A percentile compares a stretch with the other conserved stretches of the same genome.
Conservation (phyloP, 2,888 invertebrate genomes). For the Eupithecia exiguata region DNA sequence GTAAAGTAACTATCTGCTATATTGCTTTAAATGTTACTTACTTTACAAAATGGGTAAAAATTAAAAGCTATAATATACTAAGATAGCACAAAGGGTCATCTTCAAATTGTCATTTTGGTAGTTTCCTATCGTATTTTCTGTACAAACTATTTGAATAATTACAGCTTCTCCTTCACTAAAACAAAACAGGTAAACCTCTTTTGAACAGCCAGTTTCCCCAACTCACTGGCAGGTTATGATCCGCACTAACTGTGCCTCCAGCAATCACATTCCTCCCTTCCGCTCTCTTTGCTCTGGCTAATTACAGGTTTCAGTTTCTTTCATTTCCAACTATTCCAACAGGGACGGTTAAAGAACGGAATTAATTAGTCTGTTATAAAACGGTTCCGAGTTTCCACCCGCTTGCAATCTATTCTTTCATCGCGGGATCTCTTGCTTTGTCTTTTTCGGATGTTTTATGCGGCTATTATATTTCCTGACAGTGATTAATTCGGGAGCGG, state of each 20-base stretch:
- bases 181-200: neutral
- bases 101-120: neutral
- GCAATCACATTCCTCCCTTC: constrained; percentile 3
- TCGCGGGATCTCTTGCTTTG: constrained; percentile 24
- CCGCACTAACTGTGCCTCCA: neutral
- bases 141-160: neutral
- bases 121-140: neutral
- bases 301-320: constrained; percentile 13
- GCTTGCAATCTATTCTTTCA: constrained; percentile 27
- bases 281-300: constrained; percentile 14
- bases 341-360: constrained; percentile 20
- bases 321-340: constrained; percentile 22
- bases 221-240: neutral
- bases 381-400: constrained; percentile 16
- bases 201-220: neutral
- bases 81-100: neutral
- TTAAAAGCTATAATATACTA: neutral
- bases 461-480: constrained; percentile 37
- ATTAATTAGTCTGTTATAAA: constrained; percentile 30
- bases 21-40: neutral
- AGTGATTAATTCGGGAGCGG: constrained; percentile 33
- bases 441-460: constrained; percentile 36
- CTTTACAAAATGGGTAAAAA: neutral
- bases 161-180: neutral
- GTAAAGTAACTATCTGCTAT: neutral